Conservation (phyloP, 1,140 invertebrate genomes). For the Metopolophium dirhodum region DNA sequence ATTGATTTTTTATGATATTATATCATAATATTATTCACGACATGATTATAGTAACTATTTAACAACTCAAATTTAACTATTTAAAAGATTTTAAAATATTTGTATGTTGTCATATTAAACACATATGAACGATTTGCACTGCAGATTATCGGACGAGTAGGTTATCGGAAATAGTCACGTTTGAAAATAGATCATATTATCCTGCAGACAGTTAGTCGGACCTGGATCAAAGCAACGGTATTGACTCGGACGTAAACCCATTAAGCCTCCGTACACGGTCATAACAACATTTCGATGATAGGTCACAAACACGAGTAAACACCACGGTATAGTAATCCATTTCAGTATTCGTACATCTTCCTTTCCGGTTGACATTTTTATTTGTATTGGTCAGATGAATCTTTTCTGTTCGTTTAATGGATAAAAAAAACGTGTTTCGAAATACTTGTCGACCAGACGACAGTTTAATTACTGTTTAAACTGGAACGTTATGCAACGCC, state of each 20-base stretch:
- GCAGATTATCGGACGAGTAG: background rate
- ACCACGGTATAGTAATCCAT: background rate
- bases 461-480: conserved; percentile 25
- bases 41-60: background rate
- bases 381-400: background rate
- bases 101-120: background rate
- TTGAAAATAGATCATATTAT: background rate
- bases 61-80: too few species aligned
- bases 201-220: background rate
- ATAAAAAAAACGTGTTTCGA: conserved; percentile 27
- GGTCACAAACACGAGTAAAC: conserved; percentile 32
- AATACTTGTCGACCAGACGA: background rate
- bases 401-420: background rate
- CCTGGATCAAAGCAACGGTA: conserved; percentile 30
- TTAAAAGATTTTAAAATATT: background rate
- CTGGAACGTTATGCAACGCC: conserved; percentile 16
- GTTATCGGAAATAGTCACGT: background rate
- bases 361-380: conserved; percentile 17
- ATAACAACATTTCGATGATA: conserved; percentile 2
- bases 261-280: background rate
- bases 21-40: background rate
- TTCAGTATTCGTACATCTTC: conserved; percentile 22
- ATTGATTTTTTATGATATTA: background rate
- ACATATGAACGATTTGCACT: background rate
- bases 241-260: background rate